phyloP scores from a whole-genome alignment of 2,797 vertebrate genomes.

The Gephyroberyx darwinii region DNA sequence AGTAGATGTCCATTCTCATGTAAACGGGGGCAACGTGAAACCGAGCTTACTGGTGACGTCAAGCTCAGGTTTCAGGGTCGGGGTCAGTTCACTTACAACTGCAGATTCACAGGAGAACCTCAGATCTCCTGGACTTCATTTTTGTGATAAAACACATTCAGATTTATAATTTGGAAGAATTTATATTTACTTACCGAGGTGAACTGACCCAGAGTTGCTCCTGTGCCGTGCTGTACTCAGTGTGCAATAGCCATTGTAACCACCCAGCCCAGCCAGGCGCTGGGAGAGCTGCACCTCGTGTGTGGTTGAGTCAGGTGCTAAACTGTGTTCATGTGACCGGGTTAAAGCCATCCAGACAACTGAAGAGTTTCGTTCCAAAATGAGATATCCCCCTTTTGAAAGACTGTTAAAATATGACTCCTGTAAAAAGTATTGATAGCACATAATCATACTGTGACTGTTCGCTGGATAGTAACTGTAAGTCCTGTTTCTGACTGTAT shows the following conservation, averaged over 20 bases:
- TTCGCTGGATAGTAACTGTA: conserved; percentile 13
- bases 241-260: conserved; percentile 18
- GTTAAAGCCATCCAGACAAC: conserved; percentile 58
- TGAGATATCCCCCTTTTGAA: conserved; percentile 41
- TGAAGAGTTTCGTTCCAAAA: conserved; percentile 56
- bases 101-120: neutral
- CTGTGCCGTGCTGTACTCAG: conserved; percentile 23
- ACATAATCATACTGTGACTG: conserved; percentile 28
- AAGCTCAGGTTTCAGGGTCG: conserved; percentile 35
- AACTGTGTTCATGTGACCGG: conserved; percentile 27
- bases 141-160: neutral
- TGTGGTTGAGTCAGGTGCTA: conserved; percentile 31
- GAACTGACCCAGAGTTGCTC: conserved; percentile 36
- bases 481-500: conserved; percentile 13
- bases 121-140: neutral
- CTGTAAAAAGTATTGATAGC: conserved; percentile 24
- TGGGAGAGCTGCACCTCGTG: conserved; percentile 18
- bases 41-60: conserved; percentile 4
- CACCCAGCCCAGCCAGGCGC: conserved; percentile 20
- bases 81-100: conserved; percentile 27
- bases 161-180: neutral
- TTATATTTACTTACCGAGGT: conserved; percentile 9
- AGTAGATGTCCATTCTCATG: conserved; percentile 45
- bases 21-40: conserved; percentile 32
- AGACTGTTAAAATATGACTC: conserved; percentile 46